Conservation (phyloP, 2,797 vertebrate genomes). For the Hyperoplus lanceolatus region DNA sequence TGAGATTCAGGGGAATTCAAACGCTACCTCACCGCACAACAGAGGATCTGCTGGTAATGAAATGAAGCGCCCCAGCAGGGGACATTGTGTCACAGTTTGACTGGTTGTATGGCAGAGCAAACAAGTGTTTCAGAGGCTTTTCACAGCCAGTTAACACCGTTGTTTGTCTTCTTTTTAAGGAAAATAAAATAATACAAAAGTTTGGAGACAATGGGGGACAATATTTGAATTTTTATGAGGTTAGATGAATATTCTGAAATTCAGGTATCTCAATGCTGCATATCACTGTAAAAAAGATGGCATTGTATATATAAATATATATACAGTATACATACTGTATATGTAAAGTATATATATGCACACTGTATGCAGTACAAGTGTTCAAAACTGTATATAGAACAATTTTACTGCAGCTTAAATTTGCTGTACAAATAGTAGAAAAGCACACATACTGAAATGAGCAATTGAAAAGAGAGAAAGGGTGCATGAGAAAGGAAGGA, state of each 20-base stretch:
- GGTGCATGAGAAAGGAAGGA: conserved; percentile 26
- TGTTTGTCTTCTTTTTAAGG: too few relatives aligned
- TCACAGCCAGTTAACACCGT: not conserved
- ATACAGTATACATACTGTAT: not conserved
- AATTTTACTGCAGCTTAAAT: not conserved
- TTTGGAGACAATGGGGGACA: not conserved
- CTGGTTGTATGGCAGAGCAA: conserved; percentile 14
- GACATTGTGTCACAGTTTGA: not conserved
- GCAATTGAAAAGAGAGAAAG: conserved; percentile 3
- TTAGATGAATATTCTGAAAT: too few relatives aligned
- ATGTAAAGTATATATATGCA: not conserved
- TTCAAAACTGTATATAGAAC: not conserved
- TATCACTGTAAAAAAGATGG: not conserved
- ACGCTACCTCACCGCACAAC: not conserved
- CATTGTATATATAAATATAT: not conserved
- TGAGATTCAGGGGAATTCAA: not conserved
- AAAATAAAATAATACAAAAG: not conserved
- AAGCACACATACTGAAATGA: not conserved
- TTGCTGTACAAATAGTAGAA: conserved; percentile 14
- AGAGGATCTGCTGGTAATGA: not conserved
- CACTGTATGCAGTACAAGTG: too few relatives aligned
- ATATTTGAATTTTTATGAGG: not conserved
- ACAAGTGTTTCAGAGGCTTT: conserved; percentile 11
- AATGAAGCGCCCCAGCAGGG: conserved; percentile 7
- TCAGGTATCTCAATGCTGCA: too few relatives aligned